Conservation (phyloP, 2,888 invertebrate species). For the Drosophila kuntzei region DNA sequence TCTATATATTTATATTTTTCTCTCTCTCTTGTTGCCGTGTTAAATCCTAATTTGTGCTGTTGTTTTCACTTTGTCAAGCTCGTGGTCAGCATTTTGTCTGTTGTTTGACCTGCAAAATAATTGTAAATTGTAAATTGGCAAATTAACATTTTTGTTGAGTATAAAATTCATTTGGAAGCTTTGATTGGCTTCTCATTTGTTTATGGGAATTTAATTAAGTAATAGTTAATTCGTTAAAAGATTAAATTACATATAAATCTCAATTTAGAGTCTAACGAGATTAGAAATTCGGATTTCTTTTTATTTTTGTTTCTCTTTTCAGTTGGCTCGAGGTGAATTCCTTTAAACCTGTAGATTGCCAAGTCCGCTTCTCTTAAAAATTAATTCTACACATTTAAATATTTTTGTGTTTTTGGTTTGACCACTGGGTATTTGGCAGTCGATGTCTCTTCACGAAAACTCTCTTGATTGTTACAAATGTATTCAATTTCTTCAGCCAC, state of each 20-base stretch:
- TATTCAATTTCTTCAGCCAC: not conserved
- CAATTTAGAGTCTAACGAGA: no score
- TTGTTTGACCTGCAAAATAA: constrained; percentile 49
- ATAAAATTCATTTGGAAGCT: not conserved
- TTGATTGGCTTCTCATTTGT: constrained; percentile 2
- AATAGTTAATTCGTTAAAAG: not conserved
- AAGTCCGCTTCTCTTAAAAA: no score
- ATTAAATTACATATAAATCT: not conserved
- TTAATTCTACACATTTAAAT: no score
- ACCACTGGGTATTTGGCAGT: not conserved
- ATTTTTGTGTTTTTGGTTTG: no score
- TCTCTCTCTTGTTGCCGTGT: constrained; percentile 7
- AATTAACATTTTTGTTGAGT: constrained; percentile 22
- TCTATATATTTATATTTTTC: not conserved
- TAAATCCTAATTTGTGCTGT: constrained; percentile 10
- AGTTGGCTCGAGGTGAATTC: no score
- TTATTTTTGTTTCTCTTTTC: no score
- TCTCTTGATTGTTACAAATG: not conserved
- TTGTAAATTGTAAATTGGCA: constrained; percentile 17
- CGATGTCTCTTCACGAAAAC: not conserved
- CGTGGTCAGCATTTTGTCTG: constrained; percentile 17
- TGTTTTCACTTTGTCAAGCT: constrained; percentile 17
- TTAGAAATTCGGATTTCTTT: no score
- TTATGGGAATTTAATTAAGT: not conserved
- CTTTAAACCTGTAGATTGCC: no score